Conservation (phyloP, 2,113 vertebrate species). For the Tachuris rubrigastra region DNA sequence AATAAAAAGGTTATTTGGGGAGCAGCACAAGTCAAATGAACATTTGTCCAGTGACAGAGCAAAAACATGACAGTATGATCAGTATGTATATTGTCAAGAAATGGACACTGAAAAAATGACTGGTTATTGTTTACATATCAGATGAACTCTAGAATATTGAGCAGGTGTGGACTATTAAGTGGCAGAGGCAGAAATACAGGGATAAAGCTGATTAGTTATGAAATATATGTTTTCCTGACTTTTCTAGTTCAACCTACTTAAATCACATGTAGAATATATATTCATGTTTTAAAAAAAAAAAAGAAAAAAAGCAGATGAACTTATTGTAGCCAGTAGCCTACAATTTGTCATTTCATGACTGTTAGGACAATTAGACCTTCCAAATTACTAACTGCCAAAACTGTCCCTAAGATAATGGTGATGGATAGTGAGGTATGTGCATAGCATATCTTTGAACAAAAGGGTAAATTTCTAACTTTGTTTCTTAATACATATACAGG, state of each 20-base stretch:
- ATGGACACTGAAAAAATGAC: not conserved
- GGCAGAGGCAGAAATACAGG: not conserved
- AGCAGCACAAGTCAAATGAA: not conserved
- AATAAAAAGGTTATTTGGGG: not conserved
- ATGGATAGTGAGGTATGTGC: not conserved
- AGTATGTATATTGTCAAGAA: not conserved
- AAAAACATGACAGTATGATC: not conserved
- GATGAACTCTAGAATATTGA: not conserved
- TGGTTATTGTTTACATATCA: not conserved
- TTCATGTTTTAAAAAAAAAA: not conserved
- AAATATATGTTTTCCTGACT: not conserved
- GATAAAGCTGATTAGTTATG: not conserved
- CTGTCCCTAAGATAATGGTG: not conserved
- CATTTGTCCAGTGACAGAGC: not conserved
- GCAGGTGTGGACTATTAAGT: not conserved
- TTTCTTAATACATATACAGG: not conserved
- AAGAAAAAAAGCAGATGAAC: not conserved
- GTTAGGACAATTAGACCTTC: not conserved
- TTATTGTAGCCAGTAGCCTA: not conserved
- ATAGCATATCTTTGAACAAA: not conserved
- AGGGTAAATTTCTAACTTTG: not conserved
- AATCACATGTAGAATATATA: not conserved
- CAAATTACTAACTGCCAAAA: not conserved
- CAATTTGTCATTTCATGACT: slow-evolving; percentile 4
- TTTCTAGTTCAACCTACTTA: not conserved